Evolutionary conservation across 1,140 invertebrate species (phyloP).

Genomic region (Drosophila arizonae): DNA sequence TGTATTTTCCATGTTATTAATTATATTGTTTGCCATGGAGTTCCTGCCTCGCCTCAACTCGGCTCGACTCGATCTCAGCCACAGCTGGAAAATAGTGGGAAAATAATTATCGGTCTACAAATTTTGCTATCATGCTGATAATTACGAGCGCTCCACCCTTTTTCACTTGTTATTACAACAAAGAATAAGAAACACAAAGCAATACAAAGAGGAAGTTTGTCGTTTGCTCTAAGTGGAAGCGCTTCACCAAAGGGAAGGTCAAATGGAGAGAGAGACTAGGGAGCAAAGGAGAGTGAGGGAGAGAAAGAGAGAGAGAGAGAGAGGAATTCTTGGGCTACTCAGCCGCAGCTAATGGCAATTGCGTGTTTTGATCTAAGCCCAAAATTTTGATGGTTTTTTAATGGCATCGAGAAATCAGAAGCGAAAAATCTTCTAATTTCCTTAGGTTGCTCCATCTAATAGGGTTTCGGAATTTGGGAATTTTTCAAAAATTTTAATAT

Average conservation of each 20-base stretch:
- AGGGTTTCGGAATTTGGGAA: no score
- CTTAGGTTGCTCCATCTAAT: no score
- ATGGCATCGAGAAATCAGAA: conserved; percentile 16
- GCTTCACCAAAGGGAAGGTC: background rate
- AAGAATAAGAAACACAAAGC: background rate
- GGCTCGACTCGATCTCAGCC: conserved; percentile 5
- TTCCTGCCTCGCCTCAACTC: conserved; percentile 30
- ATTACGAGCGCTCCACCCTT: conserved; percentile 45
- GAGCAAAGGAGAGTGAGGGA: background rate
- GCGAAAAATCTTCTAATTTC: background rate
- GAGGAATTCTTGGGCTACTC: background rate
- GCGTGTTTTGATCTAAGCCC: conserved; percentile 28
- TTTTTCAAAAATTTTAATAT: no score
- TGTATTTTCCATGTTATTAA: conserved; percentile 81
- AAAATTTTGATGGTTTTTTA: conserved; percentile 37
- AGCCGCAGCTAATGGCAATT: conserved; percentile 42
- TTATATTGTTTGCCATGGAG: conserved; percentile 62
- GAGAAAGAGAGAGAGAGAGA: background rate
- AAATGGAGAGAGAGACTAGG: background rate
- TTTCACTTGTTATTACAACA: background rate
- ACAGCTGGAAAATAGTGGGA: conserved; percentile 60
- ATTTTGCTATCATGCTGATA: conserved; percentile 76
- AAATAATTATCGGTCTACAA: conserved; percentile 79
- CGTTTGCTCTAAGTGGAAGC: conserved; percentile 44
- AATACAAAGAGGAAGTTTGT: conserved; percentile 51